A percentile compares a stretch with the other conserved stretches of the same genome.
Evolutionary conservation across 2,888 invertebrate species (phyloP).

Genomic region (Liposcelis brunnea): DNA sequence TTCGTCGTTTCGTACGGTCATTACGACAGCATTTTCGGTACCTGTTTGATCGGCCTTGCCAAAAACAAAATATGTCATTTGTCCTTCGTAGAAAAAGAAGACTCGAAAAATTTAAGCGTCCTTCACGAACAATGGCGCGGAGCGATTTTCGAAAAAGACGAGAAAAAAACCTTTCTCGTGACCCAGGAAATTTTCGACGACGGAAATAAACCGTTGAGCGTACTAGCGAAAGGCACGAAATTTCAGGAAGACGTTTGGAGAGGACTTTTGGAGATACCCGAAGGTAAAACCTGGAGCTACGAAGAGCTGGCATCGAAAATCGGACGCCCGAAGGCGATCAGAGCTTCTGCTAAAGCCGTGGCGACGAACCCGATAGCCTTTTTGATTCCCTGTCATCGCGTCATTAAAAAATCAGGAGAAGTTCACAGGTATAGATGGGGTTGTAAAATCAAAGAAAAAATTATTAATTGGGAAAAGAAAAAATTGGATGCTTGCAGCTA

Average conservation of each 20-base stretch:
- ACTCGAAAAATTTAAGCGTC: too few species aligned
- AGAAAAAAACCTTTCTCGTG: background rate
- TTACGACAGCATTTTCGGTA: too few species aligned
- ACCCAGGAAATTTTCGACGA: background rate
- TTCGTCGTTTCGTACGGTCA: too few species aligned
- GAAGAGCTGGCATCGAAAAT: conserved; percentile 20
- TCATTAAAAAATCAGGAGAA: conserved; percentile 12
- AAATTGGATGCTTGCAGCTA: too few species aligned
- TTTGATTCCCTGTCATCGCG: conserved; percentile 24
- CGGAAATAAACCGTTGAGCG: background rate
- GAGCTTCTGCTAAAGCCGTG: conserved; percentile 22
- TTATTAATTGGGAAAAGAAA: too few species aligned
- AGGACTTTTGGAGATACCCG: conserved; percentile 18
- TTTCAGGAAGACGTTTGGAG: conserved; percentile 24
- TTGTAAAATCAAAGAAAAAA: background rate
- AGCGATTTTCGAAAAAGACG: background rate
- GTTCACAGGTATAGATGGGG: background rate
- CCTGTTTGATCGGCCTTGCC: too few species aligned
- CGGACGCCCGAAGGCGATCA: conserved; percentile 19
- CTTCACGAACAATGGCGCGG: too few species aligned
- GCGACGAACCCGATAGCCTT: conserved; percentile 21
- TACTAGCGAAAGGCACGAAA: conserved; percentile 20
- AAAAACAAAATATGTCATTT: too few species aligned
- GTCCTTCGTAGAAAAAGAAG: too few species aligned
- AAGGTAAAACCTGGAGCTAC: conserved; percentile 19